These are phyloP conservation scores for Choloepus hoffmanni DNA, from an alignment of 2,113 vertebrate species.

Conservation along the genomic window DNA sequence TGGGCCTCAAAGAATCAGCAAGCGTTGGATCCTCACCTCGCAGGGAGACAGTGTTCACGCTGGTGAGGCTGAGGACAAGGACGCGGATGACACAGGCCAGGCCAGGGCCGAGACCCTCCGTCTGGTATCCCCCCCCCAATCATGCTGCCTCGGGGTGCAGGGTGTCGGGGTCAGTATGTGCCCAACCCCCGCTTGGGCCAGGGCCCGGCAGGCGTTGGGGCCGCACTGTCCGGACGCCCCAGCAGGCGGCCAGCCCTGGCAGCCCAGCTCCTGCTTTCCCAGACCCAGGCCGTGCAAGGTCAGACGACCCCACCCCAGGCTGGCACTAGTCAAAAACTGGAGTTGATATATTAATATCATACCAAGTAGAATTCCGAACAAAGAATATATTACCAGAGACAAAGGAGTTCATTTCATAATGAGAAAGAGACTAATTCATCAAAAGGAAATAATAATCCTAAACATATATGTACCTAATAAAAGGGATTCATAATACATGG, in stretches of 20 bases:
- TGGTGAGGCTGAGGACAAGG: background rate
- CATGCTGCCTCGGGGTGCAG: background rate
- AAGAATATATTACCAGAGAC: background rate
- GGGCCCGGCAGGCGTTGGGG: background rate
- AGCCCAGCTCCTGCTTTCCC: background rate
- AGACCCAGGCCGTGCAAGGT: background rate
- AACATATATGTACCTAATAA: background rate
- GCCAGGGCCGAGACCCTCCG: background rate
- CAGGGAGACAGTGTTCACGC: background rate
- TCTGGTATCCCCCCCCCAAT: too few species aligned
- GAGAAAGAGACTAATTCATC: background rate
- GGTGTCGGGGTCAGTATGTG: accelerated
- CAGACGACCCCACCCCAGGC: background rate
- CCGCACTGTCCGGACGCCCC: background rate
- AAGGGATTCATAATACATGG: background rate
- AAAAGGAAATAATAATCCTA: background rate
- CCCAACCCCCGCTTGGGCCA: background rate
- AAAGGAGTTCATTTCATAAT: background rate
- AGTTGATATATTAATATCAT: background rate
- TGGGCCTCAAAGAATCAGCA: background rate
- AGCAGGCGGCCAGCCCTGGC: too few species aligned
- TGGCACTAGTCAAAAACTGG: background rate
- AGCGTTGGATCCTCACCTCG: background rate
- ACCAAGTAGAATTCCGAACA: background rate
- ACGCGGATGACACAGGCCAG: too few species aligned